Evolutionary conservation across 37 sponge, comb jelly and placozoan genomes (phyloP), one percentile per base, ranked within the genome.

Genomic region (Cladorhizidae sp.): DNA sequence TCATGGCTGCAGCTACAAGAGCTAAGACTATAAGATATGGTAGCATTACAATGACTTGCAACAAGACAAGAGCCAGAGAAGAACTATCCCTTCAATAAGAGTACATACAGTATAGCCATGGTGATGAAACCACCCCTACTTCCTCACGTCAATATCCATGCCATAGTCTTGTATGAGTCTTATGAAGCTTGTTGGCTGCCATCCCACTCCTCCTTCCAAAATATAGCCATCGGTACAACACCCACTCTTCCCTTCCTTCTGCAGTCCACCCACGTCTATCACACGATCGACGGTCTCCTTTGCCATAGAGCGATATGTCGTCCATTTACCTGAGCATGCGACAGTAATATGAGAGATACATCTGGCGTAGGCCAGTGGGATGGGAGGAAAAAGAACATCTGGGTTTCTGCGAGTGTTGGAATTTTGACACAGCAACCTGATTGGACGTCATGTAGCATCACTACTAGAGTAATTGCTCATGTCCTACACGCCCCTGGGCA

Each of bases 281-380:
- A 81, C 90, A 40, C 41, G 76, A 79, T 94, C 87, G 40, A 96
- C 88, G 5, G 93, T 80, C 57, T 99, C 99, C 72, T 90, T 70
- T 0, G 99, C 97, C 99, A 99, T 99, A 9, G 93, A 73, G 26
- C 99, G 69, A 64, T 99, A 99, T 2, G 99, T 99, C 41, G 99
- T 99, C 99, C 99, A 99, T 84, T 99, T 99, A 49, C 99, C 90
- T 88, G 49, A 12, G 49, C 49, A 45, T 9, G 9, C 9, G 49
- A 45, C 49, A 45, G 49, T 9, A 45, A 9, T 9, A 45, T 45
- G 49, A 45, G 49, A 5, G 9, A 45, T 45, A 5, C 5, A 45
- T 45, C 8, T n/a, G n/a, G n/a, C n/a, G n/a, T n/a, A n/a, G n/a
- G n/a, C 17, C 55, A 20, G 55, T 12, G 55, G 55, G 55, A 17